Percentiles rank a stretch among this genome's conserved stretches.
phyloP scores from a whole-genome alignment of 1,140 invertebrate genomes.

The Drosophila nebulosa region DNA sequence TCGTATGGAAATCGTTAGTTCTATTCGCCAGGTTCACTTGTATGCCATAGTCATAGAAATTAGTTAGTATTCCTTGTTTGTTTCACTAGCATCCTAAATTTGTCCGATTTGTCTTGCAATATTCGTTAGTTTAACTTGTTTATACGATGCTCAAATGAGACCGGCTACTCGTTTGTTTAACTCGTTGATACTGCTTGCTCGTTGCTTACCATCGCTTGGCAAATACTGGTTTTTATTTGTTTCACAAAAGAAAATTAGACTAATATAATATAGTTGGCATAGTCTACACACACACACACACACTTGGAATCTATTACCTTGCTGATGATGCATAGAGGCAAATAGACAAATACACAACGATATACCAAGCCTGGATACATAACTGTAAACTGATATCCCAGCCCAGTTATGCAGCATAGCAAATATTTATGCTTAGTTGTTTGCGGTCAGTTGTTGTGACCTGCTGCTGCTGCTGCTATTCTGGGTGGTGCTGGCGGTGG shows the following conservation, averaged over 20 bases:
- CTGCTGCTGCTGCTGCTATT: neutral
- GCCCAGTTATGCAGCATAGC: neutral
- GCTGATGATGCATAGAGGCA: neutral
- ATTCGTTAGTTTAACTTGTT: no score
- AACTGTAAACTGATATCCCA: neutral
- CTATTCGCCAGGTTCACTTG: neutral
- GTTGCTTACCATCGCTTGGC: no score
- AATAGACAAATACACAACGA: neutral
- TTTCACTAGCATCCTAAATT: no score
- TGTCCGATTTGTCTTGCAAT: no score
- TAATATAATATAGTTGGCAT: neutral
- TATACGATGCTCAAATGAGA: no score
- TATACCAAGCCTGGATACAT: neutral
- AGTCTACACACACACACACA: neutral
- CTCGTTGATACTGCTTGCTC: no score
- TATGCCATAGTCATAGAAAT: neutral
- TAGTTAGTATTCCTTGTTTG: no score
- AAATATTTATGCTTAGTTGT: constrained; percentile 11
- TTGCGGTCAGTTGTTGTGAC: constrained; percentile 18
- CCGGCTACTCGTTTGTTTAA: no score
- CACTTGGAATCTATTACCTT: no score
- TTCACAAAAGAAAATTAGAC: no score
- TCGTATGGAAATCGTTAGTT: neutral
- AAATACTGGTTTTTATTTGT: no score
- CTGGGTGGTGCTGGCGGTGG: no score